Evolutionary conservation across 1,140 invertebrate genomes (phyloP), one percentile per base, ranked within the genome.

Genomic region (Trachymyrmex cornetzi): DNA sequence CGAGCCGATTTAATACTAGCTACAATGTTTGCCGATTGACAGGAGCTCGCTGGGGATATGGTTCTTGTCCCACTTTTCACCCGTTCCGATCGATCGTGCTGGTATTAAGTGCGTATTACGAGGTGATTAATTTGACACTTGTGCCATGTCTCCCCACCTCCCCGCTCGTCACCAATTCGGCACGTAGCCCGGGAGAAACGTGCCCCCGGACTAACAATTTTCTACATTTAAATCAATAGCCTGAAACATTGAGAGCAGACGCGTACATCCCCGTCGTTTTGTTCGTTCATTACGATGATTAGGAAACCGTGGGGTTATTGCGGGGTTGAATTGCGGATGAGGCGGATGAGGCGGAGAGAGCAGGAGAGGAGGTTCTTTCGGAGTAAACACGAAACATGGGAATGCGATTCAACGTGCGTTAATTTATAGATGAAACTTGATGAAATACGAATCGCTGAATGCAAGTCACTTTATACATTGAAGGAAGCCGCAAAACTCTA

Each of bases 61-160:
- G 80, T 84, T 87, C 80, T 77, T 90, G 89, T 87, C 77, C 89
- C 72, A 91, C 90, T 92, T 90, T 90, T 92, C 87, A 91, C 87
- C 90, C 77, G 71, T 74, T 27, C 59, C 75, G 85, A 89, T 92
- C 90, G 91, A 91, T 91, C 84, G 86, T 79, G 79, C 81, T 69
- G 82, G 72, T 85, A 87, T 75, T 90, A 91, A 92, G 87, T 87
- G 88, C 88, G 86, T 85, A 92, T 91, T 90, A 90, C 86, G 77
- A 67, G 81, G 87, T 91, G 88, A 92, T 92, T 92, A 92, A 92
- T 91, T 91, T 91, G 85, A 91, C 90, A 82, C 88, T 86, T 87
- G 59, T 69, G 66, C 66, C 84, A 22, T 69, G 6, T 27, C 7
- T 38, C 22, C 5, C 19, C 72, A 4, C 22, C 11, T 24, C 5